Base-by-base conservation (phyloP, 2,113 vertebrate genomes). In the Ondatra zibethicus region DNA sequence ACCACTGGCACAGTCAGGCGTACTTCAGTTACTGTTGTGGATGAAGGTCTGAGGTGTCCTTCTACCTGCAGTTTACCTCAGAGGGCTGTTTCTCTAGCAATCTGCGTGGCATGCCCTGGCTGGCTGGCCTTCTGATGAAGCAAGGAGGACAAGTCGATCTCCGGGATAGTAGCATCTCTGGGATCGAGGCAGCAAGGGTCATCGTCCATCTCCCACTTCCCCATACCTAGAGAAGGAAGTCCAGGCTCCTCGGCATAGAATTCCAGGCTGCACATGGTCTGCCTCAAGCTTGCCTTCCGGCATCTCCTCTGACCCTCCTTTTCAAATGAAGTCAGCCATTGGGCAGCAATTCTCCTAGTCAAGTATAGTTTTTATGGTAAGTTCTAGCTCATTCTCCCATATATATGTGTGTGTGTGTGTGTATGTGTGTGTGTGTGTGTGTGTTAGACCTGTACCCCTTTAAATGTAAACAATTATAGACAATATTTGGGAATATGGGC, bases 1-100 rank as follows among this genome's bases (percentile, higher is more conserved):
- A 88, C 42, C 55, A 27, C 31, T 10, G 23, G 86, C 33, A 52
- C n/a, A 36, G n/a, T 85, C 61, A 72, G 65, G 45, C 13, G 78
- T 16, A 78, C 90, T 84, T 55, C 47, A 73, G 58, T 61, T 63
- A 63, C 23, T 63, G 47, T 61, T 87, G 39, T 70, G 36, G n/a
- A 73, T 76, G 17, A 73, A 33, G 55, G 47, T 81, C 75, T 73
- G 25, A 80, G 33, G 89, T 36, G 16, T 52, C 29, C 66, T 85
- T 94, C 25, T 58, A 8, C 33, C 87, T 96, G 39, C 29, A 31
- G 80, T 92, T 93, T 86, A 68, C 80, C 27, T 88, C 65, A 42
- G 47, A 81, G 29, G 92, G 65, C 10, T 7, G 68, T 55, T 91
- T 76, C 75, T 52, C 14, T 87, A 82, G 58, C 81, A 73, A 39